Percentiles rank a stretch among this genome's conserved stretches.
Conservation (phyloP, 2,113 vertebrate species). For the Sinocyclocheilus anophthalmus region DNA sequence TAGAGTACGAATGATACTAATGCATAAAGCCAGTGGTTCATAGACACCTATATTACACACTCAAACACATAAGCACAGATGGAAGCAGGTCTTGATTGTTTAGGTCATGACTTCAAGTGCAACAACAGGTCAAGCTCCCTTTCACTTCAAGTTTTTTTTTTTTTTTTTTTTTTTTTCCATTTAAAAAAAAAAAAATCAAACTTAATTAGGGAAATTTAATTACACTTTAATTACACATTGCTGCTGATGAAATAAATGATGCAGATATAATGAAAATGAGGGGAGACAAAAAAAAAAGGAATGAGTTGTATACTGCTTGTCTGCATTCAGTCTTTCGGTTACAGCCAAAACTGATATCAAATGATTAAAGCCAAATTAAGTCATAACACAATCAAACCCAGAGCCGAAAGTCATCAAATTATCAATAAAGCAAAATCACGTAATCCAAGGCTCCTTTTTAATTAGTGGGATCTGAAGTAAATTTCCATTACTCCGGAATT, state of each 20-base stretch:
- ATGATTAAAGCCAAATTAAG: conserved; percentile 48
- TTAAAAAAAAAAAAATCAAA: too few relatives aligned
- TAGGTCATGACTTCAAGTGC: conserved; percentile 43
- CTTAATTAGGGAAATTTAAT: conserved; percentile 33
- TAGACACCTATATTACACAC: neutral
- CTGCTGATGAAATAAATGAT: conserved; percentile 44
- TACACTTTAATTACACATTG: conserved; percentile 42
- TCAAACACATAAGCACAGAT: neutral
- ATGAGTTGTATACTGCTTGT: neutral
- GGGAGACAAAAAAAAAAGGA: conserved; percentile 26
- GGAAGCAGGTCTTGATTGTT: neutral
- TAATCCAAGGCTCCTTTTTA: conserved; percentile 42
- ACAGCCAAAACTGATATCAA: conserved; percentile 29
- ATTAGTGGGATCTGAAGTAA: conserved; percentile 61
- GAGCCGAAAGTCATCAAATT: conserved; percentile 39
- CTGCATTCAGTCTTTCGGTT: conserved; percentile 15
- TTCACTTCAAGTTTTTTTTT: too few relatives aligned
- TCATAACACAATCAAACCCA: conserved; percentile 38
- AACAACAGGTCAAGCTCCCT: conserved; percentile 49
- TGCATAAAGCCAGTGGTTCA: neutral
- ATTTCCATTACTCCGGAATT: conserved; percentile 64
- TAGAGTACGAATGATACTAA: neutral
- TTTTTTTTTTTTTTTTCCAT: too few relatives aligned
- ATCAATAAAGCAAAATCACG: conserved; percentile 42
- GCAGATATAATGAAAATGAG: conserved; percentile 48